phyloP scores from a whole-genome alignment of 1,140 invertebrate species.

The Archivesica marissinica region DNA sequence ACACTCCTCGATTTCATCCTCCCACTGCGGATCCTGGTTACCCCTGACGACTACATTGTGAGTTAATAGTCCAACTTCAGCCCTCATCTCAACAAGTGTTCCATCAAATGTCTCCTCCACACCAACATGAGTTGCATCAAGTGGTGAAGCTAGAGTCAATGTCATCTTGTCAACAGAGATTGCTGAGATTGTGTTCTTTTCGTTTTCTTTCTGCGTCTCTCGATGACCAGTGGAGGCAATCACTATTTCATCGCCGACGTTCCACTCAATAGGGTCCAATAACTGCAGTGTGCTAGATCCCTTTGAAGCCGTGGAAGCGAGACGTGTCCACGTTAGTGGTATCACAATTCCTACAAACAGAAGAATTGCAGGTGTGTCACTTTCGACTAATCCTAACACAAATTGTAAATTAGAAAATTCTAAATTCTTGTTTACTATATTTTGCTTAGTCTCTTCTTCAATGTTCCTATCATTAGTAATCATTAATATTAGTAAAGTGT shows the following conservation, averaged over 20 bases:
- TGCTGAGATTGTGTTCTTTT: conserved; percentile 67
- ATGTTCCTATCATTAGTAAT: too few relatives aligned
- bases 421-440: too few relatives aligned
- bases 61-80: conserved; percentile 73
- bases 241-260: conserved; percentile 71
- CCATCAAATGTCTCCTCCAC: conserved; percentile 57
- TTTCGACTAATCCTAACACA: neutral
- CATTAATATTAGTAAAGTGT: too few relatives aligned
- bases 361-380: neutral
- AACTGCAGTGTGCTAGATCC: conserved; percentile 56
- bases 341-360: conserved; percentile 64
- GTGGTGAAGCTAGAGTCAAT: conserved; percentile 64
- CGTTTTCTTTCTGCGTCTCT: conserved; percentile 70
- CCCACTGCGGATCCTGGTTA: conserved; percentile 66
- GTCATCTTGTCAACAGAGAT: conserved; percentile 65
- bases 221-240: conserved; percentile 74
- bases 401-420: too few relatives aligned
- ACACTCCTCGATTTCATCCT: conserved; percentile 69
- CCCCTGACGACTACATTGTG: conserved; percentile 73
- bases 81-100: conserved; percentile 67
- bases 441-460: too few relatives aligned
- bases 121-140: conserved; percentile 59
- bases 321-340: conserved; percentile 70
- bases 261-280: conserved; percentile 69
- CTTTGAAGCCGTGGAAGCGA: conserved; percentile 59